Evolutionary conservation across 1,140 invertebrate genomes (phyloP), one percentile per base, ranked within the genome.

Genomic region (Danaus plexippus): DNA sequence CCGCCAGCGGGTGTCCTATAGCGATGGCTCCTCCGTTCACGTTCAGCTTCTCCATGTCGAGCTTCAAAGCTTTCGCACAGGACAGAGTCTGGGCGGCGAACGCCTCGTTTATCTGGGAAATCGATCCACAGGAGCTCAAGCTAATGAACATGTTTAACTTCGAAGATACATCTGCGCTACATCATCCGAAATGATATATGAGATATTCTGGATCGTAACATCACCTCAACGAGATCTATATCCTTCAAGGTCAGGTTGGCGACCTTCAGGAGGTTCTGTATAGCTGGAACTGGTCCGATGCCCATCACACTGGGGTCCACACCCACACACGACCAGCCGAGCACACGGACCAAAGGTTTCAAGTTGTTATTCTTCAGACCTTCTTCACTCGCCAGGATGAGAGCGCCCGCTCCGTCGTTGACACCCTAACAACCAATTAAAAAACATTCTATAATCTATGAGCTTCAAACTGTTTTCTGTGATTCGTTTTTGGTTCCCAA

Each of bases 11-110:
- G 90, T 99, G 98, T 44, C 98, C 98, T 43, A 99, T 70, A 43
- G 98, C 96, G 83, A 99, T 98, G 32, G 97, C 98, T 55, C 98
- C 98, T 18, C 98, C 98, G 88, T 97, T 94, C 8, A 98, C 92
- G 85, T 99, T 99, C 48, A 98, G 87, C 75, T 97, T 98, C 48
- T 92, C 91, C 13, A 93, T 88, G 76, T 99, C 94, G 22, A 99
- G 82, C 43, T 92, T 91, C 6, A 99, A 88, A 43, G 94, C 94
- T 71, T 94, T 93, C 52, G 90, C 91, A 74, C 96, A 97, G 4
- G 96, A 91, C 46, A 99, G 82, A 11, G 95, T 94, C 88, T 99
- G 97, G 40, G 96, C 92, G 43, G 92, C 96, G 88, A 99, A 99
- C 0, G 97, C 97, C 89, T 99, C 98, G 84, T 99, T 99, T 47